Evolutionary conservation across 2,888 invertebrate species (phyloP).

Genomic region (Metacarcinus magister): DNA sequence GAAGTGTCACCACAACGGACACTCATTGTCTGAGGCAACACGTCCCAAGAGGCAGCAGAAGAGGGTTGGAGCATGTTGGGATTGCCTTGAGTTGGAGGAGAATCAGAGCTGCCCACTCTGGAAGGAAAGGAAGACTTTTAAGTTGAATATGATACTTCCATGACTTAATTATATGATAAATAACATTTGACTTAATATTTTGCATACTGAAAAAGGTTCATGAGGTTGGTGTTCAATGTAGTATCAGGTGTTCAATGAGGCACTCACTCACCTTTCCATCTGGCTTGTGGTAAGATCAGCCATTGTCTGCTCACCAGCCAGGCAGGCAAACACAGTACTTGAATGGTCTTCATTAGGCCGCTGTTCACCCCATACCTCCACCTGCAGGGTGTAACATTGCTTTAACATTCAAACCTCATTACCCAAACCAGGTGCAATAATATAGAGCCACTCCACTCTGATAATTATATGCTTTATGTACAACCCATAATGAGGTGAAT

Average conservation of each 20-base stretch:
- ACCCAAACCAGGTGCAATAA: not conserved
- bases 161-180: too few species aligned
- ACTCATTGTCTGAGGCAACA: constrained; percentile 61
- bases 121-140: not conserved
- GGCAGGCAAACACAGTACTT: constrained; percentile 67
- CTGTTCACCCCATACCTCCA: constrained; percentile 68
- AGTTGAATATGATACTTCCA: not conserved
- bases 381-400: constrained; percentile 9
- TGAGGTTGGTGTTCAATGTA: not conserved
- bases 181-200: not conserved
- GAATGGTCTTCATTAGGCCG: constrained; percentile 65
- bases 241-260: not conserved
- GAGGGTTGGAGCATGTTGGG: not conserved
- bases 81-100: not conserved
- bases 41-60: constrained; percentile 62
- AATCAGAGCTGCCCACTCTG: not conserved
- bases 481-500: not conserved
- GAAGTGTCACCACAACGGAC: constrained; percentile 53
- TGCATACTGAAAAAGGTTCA: not conserved
- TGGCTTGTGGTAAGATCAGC: constrained; percentile 40
- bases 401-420: not conserved
- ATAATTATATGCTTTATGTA: not conserved
- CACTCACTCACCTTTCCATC: constrained; percentile 50
- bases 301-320: constrained; percentile 68
- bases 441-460: not conserved